Evolutionary conservation across 2,888 invertebrate genomes (phyloP).

Genomic region (Clusia tigrina): DNA sequence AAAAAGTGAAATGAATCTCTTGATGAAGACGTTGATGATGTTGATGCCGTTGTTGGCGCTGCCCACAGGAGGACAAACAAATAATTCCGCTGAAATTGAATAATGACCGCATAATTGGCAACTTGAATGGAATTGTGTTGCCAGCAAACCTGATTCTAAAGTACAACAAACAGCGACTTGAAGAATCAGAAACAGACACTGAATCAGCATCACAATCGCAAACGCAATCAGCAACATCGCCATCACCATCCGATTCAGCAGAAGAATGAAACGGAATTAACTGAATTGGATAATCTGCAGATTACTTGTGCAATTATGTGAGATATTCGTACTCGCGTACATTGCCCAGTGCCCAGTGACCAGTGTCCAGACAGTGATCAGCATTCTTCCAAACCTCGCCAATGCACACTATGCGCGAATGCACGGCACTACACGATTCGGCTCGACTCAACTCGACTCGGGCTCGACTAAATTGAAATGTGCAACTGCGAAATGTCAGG

Average conservation of each 20-base stretch:
- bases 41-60: neutral
- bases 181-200: constrained; percentile 11
- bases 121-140: constrained; percentile 66
- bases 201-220: constrained; percentile 12
- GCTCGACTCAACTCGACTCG: neutral
- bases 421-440: neutral
- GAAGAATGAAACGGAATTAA: constrained; percentile 46
- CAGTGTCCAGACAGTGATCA: no score
- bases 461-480: constrained; percentile 54
- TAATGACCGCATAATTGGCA: constrained; percentile 65
- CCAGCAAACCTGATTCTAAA: constrained; percentile 61
- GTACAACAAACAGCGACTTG: constrained; percentile 16
- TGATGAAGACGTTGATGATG: constrained; percentile 1
- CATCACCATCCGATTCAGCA: constrained; percentile 13
- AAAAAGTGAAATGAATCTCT: neutral
- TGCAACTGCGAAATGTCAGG: constrained; percentile 59
- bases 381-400: no score
- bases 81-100: constrained; percentile 66
- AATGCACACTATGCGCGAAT: no score
- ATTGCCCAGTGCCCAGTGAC: no score
- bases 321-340: constrained; percentile 1
- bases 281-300: constrained; percentile 52
- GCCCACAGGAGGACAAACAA: constrained; percentile 58
- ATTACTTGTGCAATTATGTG: neutral
- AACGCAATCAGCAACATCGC: constrained; percentile 1